Evolutionary conservation across 2,113 vertebrate species (phyloP), one percentile per base, ranked within the genome.

Genomic region (Malurus melanocephalus): DNA sequence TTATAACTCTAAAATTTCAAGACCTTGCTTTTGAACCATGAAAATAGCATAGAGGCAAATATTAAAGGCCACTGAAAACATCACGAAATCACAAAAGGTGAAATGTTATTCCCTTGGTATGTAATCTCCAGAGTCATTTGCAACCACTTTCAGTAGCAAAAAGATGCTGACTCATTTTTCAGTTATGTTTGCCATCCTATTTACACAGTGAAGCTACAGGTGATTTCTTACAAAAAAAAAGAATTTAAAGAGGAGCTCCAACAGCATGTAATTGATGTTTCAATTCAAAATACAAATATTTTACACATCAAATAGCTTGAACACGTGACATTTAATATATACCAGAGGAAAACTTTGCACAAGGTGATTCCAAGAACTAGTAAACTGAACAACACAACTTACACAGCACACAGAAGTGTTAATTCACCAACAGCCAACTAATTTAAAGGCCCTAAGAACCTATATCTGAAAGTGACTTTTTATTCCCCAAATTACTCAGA

Each of bases 1-100:
- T 93, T 86, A 75, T 92, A 97, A 93, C 59, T 86, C 69, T 73
- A 81, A 93, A 89, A 94, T 94, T 76, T 93, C 95, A 97, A 90
- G 78, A 96, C 67, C 53, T 92, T 92, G 51, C 73, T 88, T 93
- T 72, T 95, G 75, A 95, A 91, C 72, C 35, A 82, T 64, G 65
- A 88, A 78, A 65, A 87, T n/a, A 73, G 27, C 33, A 64, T 85
- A 95, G 87, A 7, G n/a, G 73, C 33, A 94, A 66, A 80, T 90
- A 83, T 79, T 89, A 95, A 87, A 94, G 56, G 67, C 32, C 73
- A 72, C 52, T 89, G 75, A 77, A 95, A 95, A 95, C 64, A 94
- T 72, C 72, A 85, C 35, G 84, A 92, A 94, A 72, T 30, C 40
- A 62, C n/a, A 80, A 80, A 45, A 88, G 27, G 42, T 2, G 4